Evolutionary conservation across 2,888 invertebrate genomes (phyloP), one percentile per base, ranked within the genome.

Genomic region (Tuta absoluta): DNA sequence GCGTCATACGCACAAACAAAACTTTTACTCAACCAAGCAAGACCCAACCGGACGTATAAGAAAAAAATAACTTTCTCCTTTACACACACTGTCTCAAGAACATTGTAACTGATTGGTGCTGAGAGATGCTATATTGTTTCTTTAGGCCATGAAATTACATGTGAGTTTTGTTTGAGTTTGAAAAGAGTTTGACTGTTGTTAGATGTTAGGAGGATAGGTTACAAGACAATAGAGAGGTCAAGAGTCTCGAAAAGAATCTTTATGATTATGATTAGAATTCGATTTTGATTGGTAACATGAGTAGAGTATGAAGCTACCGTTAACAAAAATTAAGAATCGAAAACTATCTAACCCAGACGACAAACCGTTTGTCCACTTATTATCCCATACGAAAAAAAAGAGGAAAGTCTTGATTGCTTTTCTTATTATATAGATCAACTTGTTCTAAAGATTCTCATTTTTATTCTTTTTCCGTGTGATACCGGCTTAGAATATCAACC

Each of bases 41-140:
- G 56, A 33, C 56, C 77, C 74, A 87, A 82, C 85, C 87, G 87
- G 88, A 87, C 85, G 77, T 79, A 78, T 77, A 79, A 78, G 77
- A 82, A 84, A 85, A 85, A 85, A 82, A 82, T 77, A 70, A 89
- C 91, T 91, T 91, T 91, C 91, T 87, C 91, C 89, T 80, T 73
- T 75, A 68, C 67, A 70, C 65, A 70, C 69, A 62, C 49, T 58
- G 10, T 7, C 56, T 66, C 71, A 57, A 72, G 78, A 84, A 77
- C 58, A 80, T 71, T 70, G 38, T 69, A 76, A 75, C 64, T 19
- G 24, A 56, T 62, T 64, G 28, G 51, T 53, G 23, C n/a, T n/a
- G 8, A 49, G 10, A 64, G 73, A 4, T 49, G 12, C 63, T 24
- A 82, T 69, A 70, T 60, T 69, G 63, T 61, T 64, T 71, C 67